A percentile compares a stretch with the other conserved stretches of the same genome.
These are phyloP conservation scores for Tyrannus savana DNA, from an alignment of 2,113 vertebrate genomes.

Conservation along the genomic window DNA sequence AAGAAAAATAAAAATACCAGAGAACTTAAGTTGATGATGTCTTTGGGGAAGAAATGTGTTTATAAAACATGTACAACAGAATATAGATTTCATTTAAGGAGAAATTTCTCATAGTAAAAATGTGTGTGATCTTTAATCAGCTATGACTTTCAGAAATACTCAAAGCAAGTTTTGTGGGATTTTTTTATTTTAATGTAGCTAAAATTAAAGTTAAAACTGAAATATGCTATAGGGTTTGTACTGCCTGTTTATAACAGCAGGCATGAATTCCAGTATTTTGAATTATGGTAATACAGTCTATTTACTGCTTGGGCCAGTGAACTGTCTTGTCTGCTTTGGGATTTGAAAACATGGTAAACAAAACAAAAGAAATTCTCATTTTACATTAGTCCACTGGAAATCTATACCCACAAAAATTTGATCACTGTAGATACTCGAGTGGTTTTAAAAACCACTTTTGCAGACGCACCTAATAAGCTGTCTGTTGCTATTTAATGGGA, in stretches of 20 bases:
- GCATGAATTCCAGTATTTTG: not conserved
- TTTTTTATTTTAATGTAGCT: not conserved
- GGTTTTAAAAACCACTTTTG: not conserved
- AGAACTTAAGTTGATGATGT: not conserved
- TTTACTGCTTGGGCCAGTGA: not conserved
- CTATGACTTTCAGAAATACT: not conserved
- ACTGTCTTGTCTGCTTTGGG: not conserved
- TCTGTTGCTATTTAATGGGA: not conserved
- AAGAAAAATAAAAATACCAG: not conserved
- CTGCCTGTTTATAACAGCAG: not conserved
- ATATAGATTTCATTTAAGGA: not conserved
- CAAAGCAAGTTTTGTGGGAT: not conserved
- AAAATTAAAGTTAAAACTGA: not conserved
- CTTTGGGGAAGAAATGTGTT: not conserved
- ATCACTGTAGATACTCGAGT: not conserved
- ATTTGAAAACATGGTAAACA: not conserved
- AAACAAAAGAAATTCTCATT: not conserved
- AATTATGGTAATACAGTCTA: not conserved
- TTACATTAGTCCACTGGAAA: not conserved
- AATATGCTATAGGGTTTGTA: not conserved
- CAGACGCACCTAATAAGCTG: not conserved
- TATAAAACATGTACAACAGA: not conserved
- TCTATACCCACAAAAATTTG: not conserved
- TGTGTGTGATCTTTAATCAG: not conserved
- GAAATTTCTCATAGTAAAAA: not conserved